Base-by-base conservation (phyloP, 2,888 invertebrate species). In the Dermolepida albohirtum region DNA sequence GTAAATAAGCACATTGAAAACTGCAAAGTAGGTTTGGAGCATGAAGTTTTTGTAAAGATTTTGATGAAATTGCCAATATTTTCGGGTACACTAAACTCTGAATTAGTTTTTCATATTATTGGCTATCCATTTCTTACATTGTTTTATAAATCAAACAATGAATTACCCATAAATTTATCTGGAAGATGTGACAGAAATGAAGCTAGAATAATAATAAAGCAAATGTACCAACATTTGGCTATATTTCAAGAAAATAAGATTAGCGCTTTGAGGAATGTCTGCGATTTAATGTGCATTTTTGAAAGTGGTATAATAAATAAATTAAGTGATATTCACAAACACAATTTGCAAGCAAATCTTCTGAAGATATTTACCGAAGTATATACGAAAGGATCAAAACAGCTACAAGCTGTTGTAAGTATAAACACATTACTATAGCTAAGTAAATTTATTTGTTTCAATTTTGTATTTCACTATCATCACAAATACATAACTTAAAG, bases 91-190 rank as follows among this genome's bases (percentile, higher is more conserved):
- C 73, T 73, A 66, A 78, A 79, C 69, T 16, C 76, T 14, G 75
- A 77, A 65, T 75, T 79, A 52, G 72, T 78, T 52, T 78, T 78
- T 65, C 74, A 78, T 69, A 71, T 78, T 40, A 54, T 80, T 12
- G 72, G 74, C 7, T 77, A 74, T 68, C 75, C 73, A 1, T 70
- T 76, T 43, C 65, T 77, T 54, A 71, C 70, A 27, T 70, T 71
- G 12, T 69, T 69, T 62, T 69, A 69, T 27, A 69, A 69, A 50
- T 59, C 69, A 39, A 71, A 72, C 27, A 71, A 71, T 44, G 70
- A 75, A 59, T 70, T 77, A 43, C 76, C 76, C 12, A 66, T 71
- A 27, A 74, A 73, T 67, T 73, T 76, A 59, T 72, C 72, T 47
- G 75, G 76, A 40, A 64, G 67, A 52, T 67, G 65, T n/a, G 68